A percentile compares a stretch with the other conserved stretches of the same genome.
These are phyloP conservation scores for Pelobates fuscus DNA, from an alignment of 2,113 vertebrate genomes.

Conservation along the genomic window DNA sequence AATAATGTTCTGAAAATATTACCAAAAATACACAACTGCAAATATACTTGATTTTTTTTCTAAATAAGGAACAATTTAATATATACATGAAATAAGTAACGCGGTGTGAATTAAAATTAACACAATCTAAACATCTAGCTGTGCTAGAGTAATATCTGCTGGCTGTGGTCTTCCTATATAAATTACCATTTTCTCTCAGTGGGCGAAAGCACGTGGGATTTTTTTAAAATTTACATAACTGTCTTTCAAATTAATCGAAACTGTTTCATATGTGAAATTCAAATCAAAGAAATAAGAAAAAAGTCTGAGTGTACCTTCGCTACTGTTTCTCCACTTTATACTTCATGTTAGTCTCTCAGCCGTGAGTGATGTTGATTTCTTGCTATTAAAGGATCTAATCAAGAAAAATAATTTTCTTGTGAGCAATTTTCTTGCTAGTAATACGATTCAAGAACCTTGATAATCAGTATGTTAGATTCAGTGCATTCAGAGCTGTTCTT, in stretches of 20 bases:
- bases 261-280: conserved; percentile 27
- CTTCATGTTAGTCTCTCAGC: conserved; percentile 52
- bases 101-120: too few relatives aligned
- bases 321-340: conserved; percentile 1
- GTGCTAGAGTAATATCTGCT: not conserved
- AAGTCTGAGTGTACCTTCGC: conserved; percentile 26
- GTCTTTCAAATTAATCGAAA: conserved; percentile 1
- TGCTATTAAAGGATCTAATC: conserved; percentile 48
- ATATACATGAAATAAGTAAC: too few relatives aligned
- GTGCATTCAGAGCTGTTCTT: not conserved
- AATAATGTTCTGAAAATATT: too few relatives aligned
- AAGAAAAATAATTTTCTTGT: not conserved
- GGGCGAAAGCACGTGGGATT: not conserved
- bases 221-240: not conserved
- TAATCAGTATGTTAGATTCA: not conserved
- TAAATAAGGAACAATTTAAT: too few relatives aligned
- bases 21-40: too few relatives aligned
- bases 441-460: conserved; percentile 20
- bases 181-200: not conserved
- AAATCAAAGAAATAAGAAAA: conserved; percentile 26
- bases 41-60: too few relatives aligned
- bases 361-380: conserved; percentile 41
- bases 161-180: not conserved
- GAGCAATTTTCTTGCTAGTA: conserved; percentile 14
- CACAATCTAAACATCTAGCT: too few relatives aligned